Evolutionary conservation across 2,113 vertebrate genomes (phyloP), one percentile per base, ranked within the genome.

Genomic region (Pionites leucogaster): DNA sequence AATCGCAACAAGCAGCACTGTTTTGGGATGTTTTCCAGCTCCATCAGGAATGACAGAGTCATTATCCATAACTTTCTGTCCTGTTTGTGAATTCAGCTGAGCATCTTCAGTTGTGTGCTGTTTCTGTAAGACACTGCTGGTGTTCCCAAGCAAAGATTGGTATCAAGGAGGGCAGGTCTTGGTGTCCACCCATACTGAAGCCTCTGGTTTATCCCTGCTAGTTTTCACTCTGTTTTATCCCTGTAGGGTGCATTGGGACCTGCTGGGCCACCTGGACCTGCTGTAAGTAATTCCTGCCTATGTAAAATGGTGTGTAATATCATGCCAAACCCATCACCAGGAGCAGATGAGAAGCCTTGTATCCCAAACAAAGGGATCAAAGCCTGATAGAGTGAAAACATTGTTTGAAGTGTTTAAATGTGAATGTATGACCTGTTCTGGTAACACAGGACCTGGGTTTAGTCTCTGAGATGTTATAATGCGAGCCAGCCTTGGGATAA

Each of bases 221-320:
- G 94, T 85, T 71, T 57, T 7, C 15, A 9, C 63, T 41, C 22
- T 95, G 46, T 20, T 91, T 97, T 35, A 8, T 95, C 63, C 89
- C 95, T 39, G 2, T 27, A 99, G 99, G 99, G 99, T 67, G 98
- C 98, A 2, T 14, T 98, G 29, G 99, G 99, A 97, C 99, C 98
- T 88, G 47, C 98, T 0, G 99, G 99, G 35, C 99, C 99, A 6
- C 96, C 97, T 29, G 99, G 99, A 96, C 91, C 99, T 94, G 98
- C 99, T 96, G 99, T 99, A 97, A 99, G 99, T 99, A 96, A 23
- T 25, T 28, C 17, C 55, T 20, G 33, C 27, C 3, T 15, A 1
- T 3, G 27, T 16, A 64, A 10, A 63, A 0, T 47, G 65, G 3
- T 18, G 33, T 46, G 42, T 12, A 14, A n/a, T 12, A 9, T 17